These are phyloP conservation scores for Chironomus striatipennis DNA, from an alignment of 1,140 invertebrate species.

Conservation along the genomic window DNA sequence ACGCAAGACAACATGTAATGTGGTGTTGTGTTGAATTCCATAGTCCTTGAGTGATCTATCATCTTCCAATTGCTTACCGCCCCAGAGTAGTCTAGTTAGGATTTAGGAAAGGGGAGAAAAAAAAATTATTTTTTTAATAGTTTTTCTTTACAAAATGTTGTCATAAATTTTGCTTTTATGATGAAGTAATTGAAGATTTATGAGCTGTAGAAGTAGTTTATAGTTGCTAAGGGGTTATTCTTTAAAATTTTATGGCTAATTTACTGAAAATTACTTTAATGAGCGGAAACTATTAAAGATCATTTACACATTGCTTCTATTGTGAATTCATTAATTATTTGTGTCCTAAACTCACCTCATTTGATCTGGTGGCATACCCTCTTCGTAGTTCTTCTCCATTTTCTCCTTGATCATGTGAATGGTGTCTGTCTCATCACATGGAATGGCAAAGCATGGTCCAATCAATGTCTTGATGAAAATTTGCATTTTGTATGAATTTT, in stretches of 20 bases:
- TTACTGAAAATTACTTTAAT: too few relatives aligned
- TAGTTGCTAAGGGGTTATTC: too few relatives aligned
- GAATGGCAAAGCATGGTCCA: slow-evolving; percentile 34
- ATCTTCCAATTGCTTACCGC: slow-evolving; percentile 56
- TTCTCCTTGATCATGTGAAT: not conserved
- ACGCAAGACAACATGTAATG: slow-evolving; percentile 1
- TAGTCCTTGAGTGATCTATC: slow-evolving; percentile 33
- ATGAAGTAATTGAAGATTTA: not conserved
- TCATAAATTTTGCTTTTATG: too few relatives aligned
- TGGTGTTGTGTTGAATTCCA: not conserved
- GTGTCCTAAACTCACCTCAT: slow-evolving; percentile 34
- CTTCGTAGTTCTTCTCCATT: slow-evolving; percentile 30
- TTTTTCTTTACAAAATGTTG: too few relatives aligned
- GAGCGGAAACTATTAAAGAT: too few relatives aligned
- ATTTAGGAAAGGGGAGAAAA: too few relatives aligned
- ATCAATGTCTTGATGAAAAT: slow-evolving; percentile 57
- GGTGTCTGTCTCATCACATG: slow-evolving; percentile 17
- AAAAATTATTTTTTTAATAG: too few relatives aligned
- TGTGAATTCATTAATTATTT: too few relatives aligned
- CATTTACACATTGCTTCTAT: too few relatives aligned
- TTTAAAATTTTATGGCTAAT: too few relatives aligned
- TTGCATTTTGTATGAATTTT: slow-evolving; percentile 42
- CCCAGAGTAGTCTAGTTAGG: slow-evolving; percentile 33
- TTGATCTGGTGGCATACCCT: slow-evolving; percentile 45
- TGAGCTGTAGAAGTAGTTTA: not conserved